Evolutionary conservation across 2,888 invertebrate species (phyloP).

Genomic region (Malacosoma neustria): DNA sequence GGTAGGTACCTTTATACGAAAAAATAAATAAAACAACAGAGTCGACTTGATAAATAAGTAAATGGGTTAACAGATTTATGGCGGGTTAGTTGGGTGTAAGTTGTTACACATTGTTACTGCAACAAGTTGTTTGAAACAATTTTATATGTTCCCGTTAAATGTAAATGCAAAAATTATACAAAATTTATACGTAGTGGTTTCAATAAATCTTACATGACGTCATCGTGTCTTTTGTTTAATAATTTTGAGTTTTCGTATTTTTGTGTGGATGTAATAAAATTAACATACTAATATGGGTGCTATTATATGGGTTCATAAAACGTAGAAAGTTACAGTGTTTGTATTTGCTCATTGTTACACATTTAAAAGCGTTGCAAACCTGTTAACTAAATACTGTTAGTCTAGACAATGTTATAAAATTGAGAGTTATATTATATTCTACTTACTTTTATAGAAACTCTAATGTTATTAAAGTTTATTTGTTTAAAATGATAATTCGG

Average conservation of each 20-base stretch:
- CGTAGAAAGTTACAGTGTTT: neutral
- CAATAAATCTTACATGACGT: slow-evolving; percentile 33
- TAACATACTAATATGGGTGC: slow-evolving; percentile 48
- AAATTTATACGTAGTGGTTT: slow-evolving; percentile 38
- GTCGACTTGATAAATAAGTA: neutral
- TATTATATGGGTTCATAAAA: slow-evolving; percentile 29
- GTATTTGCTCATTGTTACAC: too few relatives aligned
- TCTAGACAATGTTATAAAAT: too few relatives aligned
- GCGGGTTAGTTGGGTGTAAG: neutral
- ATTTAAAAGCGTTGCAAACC: too few relatives aligned
- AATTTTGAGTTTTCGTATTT: slow-evolving; percentile 42
- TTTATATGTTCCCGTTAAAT: slow-evolving; percentile 15
- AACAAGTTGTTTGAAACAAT: slow-evolving; percentile 18
- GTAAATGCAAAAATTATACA: slow-evolving; percentile 54
- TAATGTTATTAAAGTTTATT: too few relatives aligned
- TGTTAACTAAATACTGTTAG: too few relatives aligned
- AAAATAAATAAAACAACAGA: neutral
- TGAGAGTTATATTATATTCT: too few relatives aligned
- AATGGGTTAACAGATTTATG: neutral
- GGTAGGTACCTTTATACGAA: neutral
- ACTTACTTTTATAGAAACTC: too few relatives aligned
- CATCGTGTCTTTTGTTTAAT: slow-evolving; percentile 22
- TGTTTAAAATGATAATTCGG: too few relatives aligned
- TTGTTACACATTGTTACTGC: slow-evolving; percentile 5
- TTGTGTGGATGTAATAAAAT: slow-evolving; percentile 53